A percentile compares a stretch with the other conserved stretches of the same genome.
phyloP scores from a whole-genome alignment of 1,140 invertebrate genomes.

The Conopomorpha cramerella region DNA sequence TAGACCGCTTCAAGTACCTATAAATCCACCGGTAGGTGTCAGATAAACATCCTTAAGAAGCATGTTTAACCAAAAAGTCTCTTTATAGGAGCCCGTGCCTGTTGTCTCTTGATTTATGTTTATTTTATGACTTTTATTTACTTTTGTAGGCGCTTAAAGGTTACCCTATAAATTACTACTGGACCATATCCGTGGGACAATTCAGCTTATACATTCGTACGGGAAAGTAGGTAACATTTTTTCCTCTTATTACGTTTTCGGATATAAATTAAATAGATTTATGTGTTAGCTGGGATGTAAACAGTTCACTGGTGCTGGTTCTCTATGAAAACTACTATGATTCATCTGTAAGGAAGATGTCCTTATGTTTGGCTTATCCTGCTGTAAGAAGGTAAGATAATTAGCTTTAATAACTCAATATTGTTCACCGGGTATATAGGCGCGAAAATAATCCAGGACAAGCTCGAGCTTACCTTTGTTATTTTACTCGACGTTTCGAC shows the following conservation, averaged over 20 bases:
- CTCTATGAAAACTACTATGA: too few relatives aligned
- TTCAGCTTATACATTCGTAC: slow-evolving; percentile 24
- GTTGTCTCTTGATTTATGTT: slow-evolving; percentile 41
- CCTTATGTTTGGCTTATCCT: too few relatives aligned
- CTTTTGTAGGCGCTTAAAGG: slow-evolving; percentile 47
- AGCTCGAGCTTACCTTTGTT: too few relatives aligned
- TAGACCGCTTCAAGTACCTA: slow-evolving; percentile 1
- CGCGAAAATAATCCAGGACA: too few relatives aligned
- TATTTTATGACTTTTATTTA: slow-evolving; percentile 53
- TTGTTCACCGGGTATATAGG: too few relatives aligned
- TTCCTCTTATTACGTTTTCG: slow-evolving; percentile 51
- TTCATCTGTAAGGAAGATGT: too few relatives aligned
- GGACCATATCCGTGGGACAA: slow-evolving; percentile 14
- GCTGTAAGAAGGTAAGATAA: too few relatives aligned
- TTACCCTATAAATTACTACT: slow-evolving; percentile 44
- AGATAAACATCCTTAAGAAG: too few relatives aligned
- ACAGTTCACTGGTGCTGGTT: slow-evolving; percentile 17
- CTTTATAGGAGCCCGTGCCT: slow-evolving; percentile 17
- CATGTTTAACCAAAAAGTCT: slow-evolving; percentile 15
- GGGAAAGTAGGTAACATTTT: slow-evolving; percentile 34
- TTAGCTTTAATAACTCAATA: too few relatives aligned
- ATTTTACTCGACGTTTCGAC: too few relatives aligned
- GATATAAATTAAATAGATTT: slow-evolving; percentile 53
- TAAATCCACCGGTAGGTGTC: slow-evolving; percentile 2
- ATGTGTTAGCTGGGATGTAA: slow-evolving; percentile 17